A percentile compares a stretch with the other conserved stretches of the same genome.
phyloP scores from a whole-genome alignment of 2,888 invertebrate species.

The Limnephilus lunatus region DNA sequence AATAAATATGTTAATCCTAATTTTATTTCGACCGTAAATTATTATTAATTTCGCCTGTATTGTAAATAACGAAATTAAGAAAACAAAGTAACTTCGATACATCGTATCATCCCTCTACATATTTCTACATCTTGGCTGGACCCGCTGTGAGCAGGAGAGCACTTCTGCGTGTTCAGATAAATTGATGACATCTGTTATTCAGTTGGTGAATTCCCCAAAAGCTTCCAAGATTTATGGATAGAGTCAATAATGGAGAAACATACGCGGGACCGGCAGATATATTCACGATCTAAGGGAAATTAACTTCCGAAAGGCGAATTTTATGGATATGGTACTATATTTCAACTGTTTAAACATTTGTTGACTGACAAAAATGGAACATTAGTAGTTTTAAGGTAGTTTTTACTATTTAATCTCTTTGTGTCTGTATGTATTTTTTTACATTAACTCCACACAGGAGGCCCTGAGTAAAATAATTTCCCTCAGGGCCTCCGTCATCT shows the following conservation, averaged over 20 bases:
- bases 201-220: slow-evolving; percentile 27
- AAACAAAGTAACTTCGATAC: neutral
- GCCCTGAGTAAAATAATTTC: too few species aligned
- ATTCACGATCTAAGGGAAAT: slow-evolving; percentile 26
- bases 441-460: too few species aligned
- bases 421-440: too few species aligned
- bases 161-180: neutral
- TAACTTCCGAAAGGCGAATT: slow-evolving; percentile 30
- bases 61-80: neutral
- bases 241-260: slow-evolving; percentile 32
- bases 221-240: neutral
- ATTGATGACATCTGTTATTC: slow-evolving; percentile 46
- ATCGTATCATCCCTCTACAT: neutral
- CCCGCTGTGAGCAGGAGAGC: neutral
- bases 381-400: neutral
- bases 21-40: neutral
- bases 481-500: too few species aligned
- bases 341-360: neutral
- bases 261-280: slow-evolving; percentile 11
- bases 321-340: neutral
- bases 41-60: neutral
- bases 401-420: neutral
- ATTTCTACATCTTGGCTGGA: neutral
- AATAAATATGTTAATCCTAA: neutral
- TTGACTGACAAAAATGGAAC: neutral